Percentiles rank a stretch among this genome's conserved stretches.
Evolutionary conservation across 2,797 vertebrate species (phyloP).

Genomic region (Hypotaenidia philippensis): DNA sequence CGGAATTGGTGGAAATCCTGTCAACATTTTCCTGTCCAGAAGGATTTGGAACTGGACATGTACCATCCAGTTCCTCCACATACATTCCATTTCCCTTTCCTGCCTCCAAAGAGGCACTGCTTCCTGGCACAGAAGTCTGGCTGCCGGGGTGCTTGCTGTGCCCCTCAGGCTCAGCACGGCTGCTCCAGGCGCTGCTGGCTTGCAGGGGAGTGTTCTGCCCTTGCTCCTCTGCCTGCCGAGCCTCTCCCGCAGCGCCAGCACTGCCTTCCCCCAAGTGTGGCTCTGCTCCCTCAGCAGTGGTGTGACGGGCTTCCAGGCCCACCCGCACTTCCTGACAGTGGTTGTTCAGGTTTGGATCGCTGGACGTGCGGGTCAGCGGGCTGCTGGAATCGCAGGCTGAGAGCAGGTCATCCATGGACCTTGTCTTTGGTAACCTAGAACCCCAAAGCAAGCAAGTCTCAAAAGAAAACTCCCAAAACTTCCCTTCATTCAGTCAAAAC

Average conservation of each 20-base stretch:
- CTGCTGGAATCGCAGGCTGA: conserved; percentile 92
- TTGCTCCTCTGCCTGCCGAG: neutral
- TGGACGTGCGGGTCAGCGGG: conserved; percentile 93
- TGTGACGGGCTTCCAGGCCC: conserved; percentile 81
- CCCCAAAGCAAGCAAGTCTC: neutral
- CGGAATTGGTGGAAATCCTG: conserved; percentile 21
- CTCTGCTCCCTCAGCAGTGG: conserved; percentile 66
- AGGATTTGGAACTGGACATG: neutral
- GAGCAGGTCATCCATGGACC: conserved; percentile 96
- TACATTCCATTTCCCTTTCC: neutral
- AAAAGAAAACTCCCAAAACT: neutral
- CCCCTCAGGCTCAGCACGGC: neutral
- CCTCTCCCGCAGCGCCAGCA: neutral
- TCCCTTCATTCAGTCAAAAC: neutral
- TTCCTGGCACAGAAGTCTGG: conserved; percentile 19
- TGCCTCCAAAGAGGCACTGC: neutral
- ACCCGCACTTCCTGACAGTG: conserved; percentile 91
- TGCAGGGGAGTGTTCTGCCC: conserved; percentile 1
- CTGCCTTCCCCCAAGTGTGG: neutral
- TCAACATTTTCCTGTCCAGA: neutral
- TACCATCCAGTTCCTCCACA: neutral
- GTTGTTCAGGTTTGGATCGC: conserved; percentile 98
- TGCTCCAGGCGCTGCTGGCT: neutral
- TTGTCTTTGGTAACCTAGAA: conserved; percentile 95
- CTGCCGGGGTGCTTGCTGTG: neutral